These are phyloP conservation scores for Oscheius onirici DNA, from an alignment of 2,888 invertebrate genomes.

Conservation along the genomic window DNA sequence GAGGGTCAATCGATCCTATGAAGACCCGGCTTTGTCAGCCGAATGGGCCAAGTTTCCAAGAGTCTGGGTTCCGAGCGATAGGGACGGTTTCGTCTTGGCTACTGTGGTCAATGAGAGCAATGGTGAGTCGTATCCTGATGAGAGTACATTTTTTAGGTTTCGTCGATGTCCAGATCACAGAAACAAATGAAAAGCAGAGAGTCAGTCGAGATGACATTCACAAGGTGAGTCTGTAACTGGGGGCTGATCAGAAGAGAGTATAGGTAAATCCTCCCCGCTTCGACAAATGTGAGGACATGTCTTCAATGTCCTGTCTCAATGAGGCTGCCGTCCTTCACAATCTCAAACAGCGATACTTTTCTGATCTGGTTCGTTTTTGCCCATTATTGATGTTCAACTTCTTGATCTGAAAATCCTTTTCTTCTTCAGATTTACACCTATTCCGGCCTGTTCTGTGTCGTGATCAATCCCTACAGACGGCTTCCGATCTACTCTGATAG, in stretches of 20 bases:
- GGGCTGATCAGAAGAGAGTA: background rate
- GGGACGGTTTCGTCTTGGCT: slow-evolving; percentile 85
- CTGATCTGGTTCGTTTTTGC: slow-evolving; percentile 89
- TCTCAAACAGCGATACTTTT: slow-evolving; percentile 98
- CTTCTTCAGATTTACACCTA: slow-evolving; percentile 83
- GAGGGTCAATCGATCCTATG: slow-evolving; percentile 5
- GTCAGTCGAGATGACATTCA: slow-evolving; percentile 75
- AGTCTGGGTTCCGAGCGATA: slow-evolving; percentile 98
- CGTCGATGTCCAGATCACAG: slow-evolving; percentile 87
- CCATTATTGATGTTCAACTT: no score
- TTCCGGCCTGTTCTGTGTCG: slow-evolving; percentile 99
- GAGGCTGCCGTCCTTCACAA: slow-evolving; percentile 99
- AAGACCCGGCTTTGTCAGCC: slow-evolving; percentile 91
- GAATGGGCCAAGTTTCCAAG: slow-evolving; percentile 99
- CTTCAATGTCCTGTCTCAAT: slow-evolving; percentile 97
- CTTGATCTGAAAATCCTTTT: background rate
- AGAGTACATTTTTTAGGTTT: slow-evolving; percentile 72
- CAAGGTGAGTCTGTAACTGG: slow-evolving; percentile 22
- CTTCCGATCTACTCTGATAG: slow-evolving; percentile 98
- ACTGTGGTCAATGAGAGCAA: slow-evolving; percentile 93
- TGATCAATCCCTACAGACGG: slow-evolving; percentile 94
- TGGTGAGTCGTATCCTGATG: slow-evolving; percentile 74
- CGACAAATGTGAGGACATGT: slow-evolving; percentile 99
- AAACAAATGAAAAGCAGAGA: slow-evolving; percentile 80
- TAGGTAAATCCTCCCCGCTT: slow-evolving; percentile 98